Base-by-base conservation (phyloP, 1,140 invertebrate species). In the Dreissena rostriformis region DNA sequence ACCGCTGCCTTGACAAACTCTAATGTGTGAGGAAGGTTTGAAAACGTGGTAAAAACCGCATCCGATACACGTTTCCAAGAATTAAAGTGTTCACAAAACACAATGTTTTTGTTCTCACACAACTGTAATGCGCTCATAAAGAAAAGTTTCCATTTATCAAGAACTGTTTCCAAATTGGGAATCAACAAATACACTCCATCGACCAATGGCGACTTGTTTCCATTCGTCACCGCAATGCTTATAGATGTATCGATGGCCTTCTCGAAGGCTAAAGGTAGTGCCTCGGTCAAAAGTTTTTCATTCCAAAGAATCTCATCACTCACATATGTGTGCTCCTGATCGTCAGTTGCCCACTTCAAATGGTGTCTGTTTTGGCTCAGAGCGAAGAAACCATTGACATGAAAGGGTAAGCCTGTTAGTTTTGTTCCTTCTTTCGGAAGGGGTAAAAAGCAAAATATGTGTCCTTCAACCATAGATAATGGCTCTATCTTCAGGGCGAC, bases 401-500 rank as follows among this genome's bases (percentile, higher is more conserved):
- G 89, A 11, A 91, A 82, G 12, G 90, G 91, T 19, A 91, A 83
- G 4, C 91, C 91, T 2, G 90, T 88, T 19, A 71, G 66, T 53
- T 71, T 84, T 28, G 74, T 63, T 17, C 72, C 57, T 51, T 85
- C 71, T n/a, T 88, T 66, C 24, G 90, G 90, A 19, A 91, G 85
- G 5, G 91, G 91, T 12, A 92, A 73, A 74, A 90, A 90, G 77
- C 90, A 91, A 77, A 90, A 92, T 8, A 91, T 63, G 49, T 90
- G 89, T 51, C 81, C 81, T n/a, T 75, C 49, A 24, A 78, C 80
- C 8, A 1, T 15, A 24, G 39, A 19, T 17, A 52, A 52, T 66
- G 17, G 8, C 24, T 65, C 14, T 12, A 82, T 24, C 29, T 71
- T 71, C 15, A 29, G 49, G 24, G 81, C 81, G 28, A 82, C 70